A percentile compares a stretch with the other conserved stretches of the same genome.
phyloP scores from a whole-genome alignment of 2,888 invertebrate species.

The Biston betularia region DNA sequence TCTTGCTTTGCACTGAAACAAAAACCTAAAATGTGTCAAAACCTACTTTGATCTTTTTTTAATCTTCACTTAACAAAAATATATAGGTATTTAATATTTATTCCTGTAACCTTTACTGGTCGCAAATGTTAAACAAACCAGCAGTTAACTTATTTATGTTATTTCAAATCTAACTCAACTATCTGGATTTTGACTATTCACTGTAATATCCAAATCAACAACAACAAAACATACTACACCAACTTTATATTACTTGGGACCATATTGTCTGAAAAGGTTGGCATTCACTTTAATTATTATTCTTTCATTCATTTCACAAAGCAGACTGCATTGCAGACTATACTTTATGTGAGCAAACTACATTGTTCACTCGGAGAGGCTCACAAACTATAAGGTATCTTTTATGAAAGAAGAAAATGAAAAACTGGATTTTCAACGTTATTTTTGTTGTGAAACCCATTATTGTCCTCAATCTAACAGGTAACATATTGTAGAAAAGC shows the following conservation, averaged over 20 bases:
- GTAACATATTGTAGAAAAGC: background rate
- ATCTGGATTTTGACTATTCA: constrained; percentile 3
- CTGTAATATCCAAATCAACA: constrained; percentile 26
- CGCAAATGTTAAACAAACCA: background rate
- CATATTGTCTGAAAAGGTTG: constrained; percentile 48
- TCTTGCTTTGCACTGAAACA: no score
- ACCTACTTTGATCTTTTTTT: no score
- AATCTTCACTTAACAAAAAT: background rate
- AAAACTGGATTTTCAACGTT: constrained; percentile 5
- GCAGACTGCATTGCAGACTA: constrained; percentile 64
- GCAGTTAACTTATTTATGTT: background rate
- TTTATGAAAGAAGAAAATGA: constrained; percentile 39
- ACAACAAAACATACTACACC: constrained; percentile 44
- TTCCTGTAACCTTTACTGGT: background rate
- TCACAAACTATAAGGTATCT: constrained; percentile 24
- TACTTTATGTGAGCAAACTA: constrained; percentile 58
- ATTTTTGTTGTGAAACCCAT: background rate
- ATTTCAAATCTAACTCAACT: constrained; percentile 1
- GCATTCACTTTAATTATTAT: constrained; percentile 56
- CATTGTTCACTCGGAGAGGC: constrained; percentile 51
- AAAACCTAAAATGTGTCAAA: no score
- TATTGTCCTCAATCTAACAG: constrained; percentile 2
- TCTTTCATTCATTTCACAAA: constrained; percentile 53
- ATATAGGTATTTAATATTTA: background rate
- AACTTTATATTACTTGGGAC: constrained; percentile 46